A percentile compares a stretch with the other conserved stretches of the same genome.
phyloP scores from a whole-genome alignment of 1,140 invertebrate species.

The Agraylea sexmaculata region DNA sequence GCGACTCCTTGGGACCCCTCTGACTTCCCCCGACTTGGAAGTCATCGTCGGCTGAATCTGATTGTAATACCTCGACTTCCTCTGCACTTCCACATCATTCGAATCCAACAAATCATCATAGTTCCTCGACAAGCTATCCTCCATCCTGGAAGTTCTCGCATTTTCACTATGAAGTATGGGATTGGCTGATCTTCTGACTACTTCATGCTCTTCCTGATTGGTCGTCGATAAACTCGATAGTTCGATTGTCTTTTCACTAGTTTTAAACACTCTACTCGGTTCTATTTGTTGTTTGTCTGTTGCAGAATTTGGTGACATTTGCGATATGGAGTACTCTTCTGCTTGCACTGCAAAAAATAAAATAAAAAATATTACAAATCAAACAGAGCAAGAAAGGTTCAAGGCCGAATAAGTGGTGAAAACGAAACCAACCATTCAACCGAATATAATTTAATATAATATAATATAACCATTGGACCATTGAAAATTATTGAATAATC shows the following conservation, averaged over 20 bases:
- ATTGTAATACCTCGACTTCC: constrained; percentile 35
- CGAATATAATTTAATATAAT: too few relatives aligned
- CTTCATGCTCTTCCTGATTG: constrained; percentile 23
- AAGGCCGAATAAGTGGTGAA: background rate
- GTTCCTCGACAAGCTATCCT: constrained; percentile 31
- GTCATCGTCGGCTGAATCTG: constrained; percentile 35
- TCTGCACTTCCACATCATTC: constrained; percentile 34
- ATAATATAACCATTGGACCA: too few relatives aligned
- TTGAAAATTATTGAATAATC: too few relatives aligned
- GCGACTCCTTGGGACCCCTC: constrained; percentile 54
- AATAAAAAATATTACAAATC: constrained; percentile 10
- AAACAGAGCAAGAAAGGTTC: background rate
- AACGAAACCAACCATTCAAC: too few relatives aligned
- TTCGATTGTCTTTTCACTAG: constrained; percentile 30
- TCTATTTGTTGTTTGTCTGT: constrained; percentile 20
- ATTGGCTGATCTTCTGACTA: constrained; percentile 32
- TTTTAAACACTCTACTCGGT: constrained; percentile 19
- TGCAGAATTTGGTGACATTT: constrained; percentile 42
- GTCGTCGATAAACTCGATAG: constrained; percentile 32
- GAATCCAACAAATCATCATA: constrained; percentile 30
- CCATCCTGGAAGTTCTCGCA: constrained; percentile 31
- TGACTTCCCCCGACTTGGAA: constrained; percentile 53
- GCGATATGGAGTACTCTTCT: constrained; percentile 42
- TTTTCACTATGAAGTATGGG: constrained; percentile 23
- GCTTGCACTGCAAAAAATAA: constrained; percentile 35